Conservation (phyloP, 2,797 vertebrate species). For the Xerus rutilus region DNA sequence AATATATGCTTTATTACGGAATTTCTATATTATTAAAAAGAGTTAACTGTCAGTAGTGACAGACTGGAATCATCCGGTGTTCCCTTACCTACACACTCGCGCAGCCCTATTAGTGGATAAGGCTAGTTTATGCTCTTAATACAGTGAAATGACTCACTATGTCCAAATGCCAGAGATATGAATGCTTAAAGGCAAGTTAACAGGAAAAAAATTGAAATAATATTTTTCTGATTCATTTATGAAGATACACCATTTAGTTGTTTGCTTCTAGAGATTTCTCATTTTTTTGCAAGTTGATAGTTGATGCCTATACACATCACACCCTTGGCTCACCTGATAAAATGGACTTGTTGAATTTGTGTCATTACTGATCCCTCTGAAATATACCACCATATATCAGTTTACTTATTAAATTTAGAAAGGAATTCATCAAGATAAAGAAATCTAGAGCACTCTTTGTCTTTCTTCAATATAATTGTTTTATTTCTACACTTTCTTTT, state of each 20-base stretch:
- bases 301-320: neutral
- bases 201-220: neutral
- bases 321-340: neutral
- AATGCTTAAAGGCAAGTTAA: conserved; percentile 34
- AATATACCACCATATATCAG: neutral
- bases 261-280: neutral
- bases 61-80: neutral
- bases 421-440: neutral
- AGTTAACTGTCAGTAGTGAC: neutral
- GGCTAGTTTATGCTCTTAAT: neutral
- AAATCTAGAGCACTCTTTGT: neutral
- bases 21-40: neutral
- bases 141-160: neutral
- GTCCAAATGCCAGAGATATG: neutral
- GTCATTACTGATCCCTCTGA: conserved; percentile 7
- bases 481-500: neutral
- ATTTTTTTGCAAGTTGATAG: neutral
- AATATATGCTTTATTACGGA: neutral
- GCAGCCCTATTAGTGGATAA: neutral
- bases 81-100: neutral
- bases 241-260: neutral
- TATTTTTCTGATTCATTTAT: conserved; percentile 1
- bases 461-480: conserved; percentile 14
- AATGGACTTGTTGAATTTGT: neutral
- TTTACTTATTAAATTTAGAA: conserved; percentile 16